Base-by-base conservation (phyloP, 2,797 vertebrate species). In the Chelmon rostratus region DNA sequence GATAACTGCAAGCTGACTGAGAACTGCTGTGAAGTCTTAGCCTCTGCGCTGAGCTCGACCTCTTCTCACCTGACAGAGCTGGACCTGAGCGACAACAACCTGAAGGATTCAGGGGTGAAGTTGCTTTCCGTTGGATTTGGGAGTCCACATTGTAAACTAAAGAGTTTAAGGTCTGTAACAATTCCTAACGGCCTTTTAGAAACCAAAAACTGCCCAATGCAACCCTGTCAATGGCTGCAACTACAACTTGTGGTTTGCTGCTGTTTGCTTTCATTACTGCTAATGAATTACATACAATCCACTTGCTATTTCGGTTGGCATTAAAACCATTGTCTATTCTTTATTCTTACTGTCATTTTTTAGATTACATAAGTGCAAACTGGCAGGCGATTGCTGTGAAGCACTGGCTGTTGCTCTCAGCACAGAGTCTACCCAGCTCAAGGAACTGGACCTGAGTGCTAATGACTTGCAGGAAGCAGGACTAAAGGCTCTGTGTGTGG, bases 21-120 rank as follows among this genome's bases (percentile, higher is more conserved):
- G 44, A 76, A 56, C 19, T 79, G 76, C 68, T 90, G 89, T 49
- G 19, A 71, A 16, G 33, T 12, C 25, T 52, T 91, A 72, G 78
- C 83, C 12, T 79, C 77, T 3, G 64, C 49, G 5, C 61, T 91
- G 23, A 82, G 66, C 58, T 83, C 63, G 0, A 47, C 76, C 1
- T 79, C 68, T 13, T 88, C 77, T 56, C 63, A 52, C 28, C 46
- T 91, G 59, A 79, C 12, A 65, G 76, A 82, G 37, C 68, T 91
- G 18, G 87, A 91, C 72, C 49, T 90, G 52, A 89, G 85, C 62
- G 52, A 86, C 44, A 91, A 91, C 62, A 74, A 40, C 0, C 78
- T 91, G n/a, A 82, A 31, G 47, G 85, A 91, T 67, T 79, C 69
- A 23, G 90, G 88, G 2, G 71, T 89, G 67, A 73, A 63, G 12